Base-by-base conservation (phyloP, 2,888 invertebrate genomes). In the Sceliomorpha sp. region DNA sequence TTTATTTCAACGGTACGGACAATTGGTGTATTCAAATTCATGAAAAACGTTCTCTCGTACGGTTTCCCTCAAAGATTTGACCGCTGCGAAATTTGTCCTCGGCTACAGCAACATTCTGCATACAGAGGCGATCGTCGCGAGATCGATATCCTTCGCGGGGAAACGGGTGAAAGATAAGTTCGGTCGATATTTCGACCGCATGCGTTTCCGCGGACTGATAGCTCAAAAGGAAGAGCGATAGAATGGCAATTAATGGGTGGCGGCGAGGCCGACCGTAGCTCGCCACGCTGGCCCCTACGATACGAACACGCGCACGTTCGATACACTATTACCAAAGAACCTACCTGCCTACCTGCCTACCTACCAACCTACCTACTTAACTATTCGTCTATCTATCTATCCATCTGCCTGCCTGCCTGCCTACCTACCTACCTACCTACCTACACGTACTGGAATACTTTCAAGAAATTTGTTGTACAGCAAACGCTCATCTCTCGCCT, bases 151-250 rank as follows among this genome's bases (percentile, higher is more conserved):
- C 50, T 71, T 71, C 59, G 50, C 40, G 55, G 48, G 26, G 44
- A 59, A 71, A 47, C 60, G 66, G 56, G 70, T 60, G 70, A 70
- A 66, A 70, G 64, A 66, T 50, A 68, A 10, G 56, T 56, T 63
- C 15, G 56, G 37, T 27, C 32, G 56, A 40, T 1, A 26, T 5
- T 29, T 48, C 34, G 13, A 34, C 31, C 32, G 56, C 32, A 24
- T 48, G 60, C 40, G 24, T 69, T 69, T 59, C 66, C 60, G 66
- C 36, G 34, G 59, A 70, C 31, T n/a, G 59, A 70, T 59, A 50
- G 44, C 47, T 58, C 39, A 36, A 34, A 36, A 56, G 50, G 60
- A 64, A 70, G 40, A 62, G 51, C 58, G 48, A 36, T 36, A 42
- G 34, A 63, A 51, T 45, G 17, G 50, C 40, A 55, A 71, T 67